Evolutionary conservation across 2,888 invertebrate genomes (phyloP).

Genomic region (Tiliacea aurago): DNA sequence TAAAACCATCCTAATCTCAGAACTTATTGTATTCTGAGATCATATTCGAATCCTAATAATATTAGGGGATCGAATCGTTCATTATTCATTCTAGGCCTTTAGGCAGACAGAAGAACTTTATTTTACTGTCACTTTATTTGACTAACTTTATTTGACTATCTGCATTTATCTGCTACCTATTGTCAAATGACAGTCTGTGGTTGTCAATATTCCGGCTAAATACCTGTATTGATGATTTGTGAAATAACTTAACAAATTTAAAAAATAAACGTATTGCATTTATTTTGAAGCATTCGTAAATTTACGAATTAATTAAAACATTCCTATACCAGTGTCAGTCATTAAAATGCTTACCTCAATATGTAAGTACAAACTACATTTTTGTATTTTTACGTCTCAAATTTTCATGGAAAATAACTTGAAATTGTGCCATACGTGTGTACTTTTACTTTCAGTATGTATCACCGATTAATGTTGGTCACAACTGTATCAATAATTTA

Average conservation of each 20-base stretch:
- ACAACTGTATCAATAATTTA: constrained; percentile 33
- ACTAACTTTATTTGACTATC: no score
- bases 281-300: constrained; percentile 36
- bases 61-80: no score
- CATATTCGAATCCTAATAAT: no score
- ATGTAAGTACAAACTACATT: constrained; percentile 54
- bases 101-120: no score
- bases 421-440: neutral
- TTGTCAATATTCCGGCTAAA: constrained; percentile 51
- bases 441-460: constrained; percentile 5
- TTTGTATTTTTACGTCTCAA: constrained; percentile 6
- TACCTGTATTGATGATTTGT: neutral
- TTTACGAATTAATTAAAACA: constrained; percentile 27
- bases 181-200: no score
- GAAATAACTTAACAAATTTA: constrained; percentile 30
- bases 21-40: no score
- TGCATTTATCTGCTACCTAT: no score
- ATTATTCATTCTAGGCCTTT: no score
- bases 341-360: constrained; percentile 56
- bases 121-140: no score
- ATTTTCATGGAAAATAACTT: neutral
- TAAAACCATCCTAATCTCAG: no score
- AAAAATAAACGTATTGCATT: constrained; percentile 46
- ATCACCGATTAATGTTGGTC: neutral
- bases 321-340: constrained; percentile 49